Evolutionary conservation across 2,888 invertebrate species (phyloP), one percentile per base, ranked within the genome.

Genomic region (Phymatocera aterrima): DNA sequence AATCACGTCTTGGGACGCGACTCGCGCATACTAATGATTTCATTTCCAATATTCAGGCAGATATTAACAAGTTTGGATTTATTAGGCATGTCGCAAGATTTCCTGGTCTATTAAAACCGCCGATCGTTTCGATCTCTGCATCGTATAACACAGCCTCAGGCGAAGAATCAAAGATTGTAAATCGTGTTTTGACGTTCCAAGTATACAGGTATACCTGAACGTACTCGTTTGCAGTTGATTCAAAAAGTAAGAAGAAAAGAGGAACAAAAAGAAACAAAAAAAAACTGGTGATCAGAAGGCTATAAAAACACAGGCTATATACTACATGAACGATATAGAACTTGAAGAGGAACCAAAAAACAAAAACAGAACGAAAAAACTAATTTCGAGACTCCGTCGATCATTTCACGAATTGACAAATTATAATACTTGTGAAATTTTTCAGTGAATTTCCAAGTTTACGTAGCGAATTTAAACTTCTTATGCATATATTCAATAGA

Each of bases 1-100:
- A 3, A 51, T 12, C 15, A 18, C 18, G 10, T 24, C 28, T 15
- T 57, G 15, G 1, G 24, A 10, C 18, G 3, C 18, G 34, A 37
- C 18, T 37, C 37, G 61, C 37, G 61, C 8, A 37, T 64, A 34
- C 24, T 37, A 40, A 46, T 28, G 43, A 46, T 12, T 46, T 1
- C 21, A 68, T 68, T 68, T 57, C 57, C 46, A 46, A 46, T 43
- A 68, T 68, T 68, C 46, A n/a, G 68, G 46, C 43, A 24, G n/a
- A 48, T 18, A 34, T 34, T 51, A 51, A 72, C 48, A 34, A 34
- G 34, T 34, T 31, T 72, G n/a, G 28, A 72, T 43, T 31, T 51
- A 51, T 54, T 18, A 8, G 10, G 21, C n/a, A 12, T 72, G 72
- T 51, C 51, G 72, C 34, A 72, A 72, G 34, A 72, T 72, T 28